These are phyloP conservation scores for Ciconia stormi DNA, from an alignment of 2,113 vertebrate species.

Conservation along the genomic window DNA sequence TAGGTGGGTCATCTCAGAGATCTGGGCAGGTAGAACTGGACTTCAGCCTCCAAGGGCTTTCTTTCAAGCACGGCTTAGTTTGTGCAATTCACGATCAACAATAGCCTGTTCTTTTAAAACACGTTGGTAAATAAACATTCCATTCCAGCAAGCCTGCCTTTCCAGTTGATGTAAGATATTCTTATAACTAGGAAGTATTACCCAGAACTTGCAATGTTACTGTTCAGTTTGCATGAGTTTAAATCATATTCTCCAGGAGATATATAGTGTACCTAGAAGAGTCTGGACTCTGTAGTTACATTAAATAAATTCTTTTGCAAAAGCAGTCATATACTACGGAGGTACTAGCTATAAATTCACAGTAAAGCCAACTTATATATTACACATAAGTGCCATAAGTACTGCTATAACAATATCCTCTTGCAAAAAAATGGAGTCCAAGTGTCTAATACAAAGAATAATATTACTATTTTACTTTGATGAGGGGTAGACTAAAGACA, in stretches of 20 bases:
- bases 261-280: not conserved
- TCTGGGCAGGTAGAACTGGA: not conserved
- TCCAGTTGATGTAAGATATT: not conserved
- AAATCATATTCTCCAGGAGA: not conserved
- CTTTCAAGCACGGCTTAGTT: not conserved
- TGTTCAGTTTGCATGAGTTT: not conserved
- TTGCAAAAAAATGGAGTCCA: not conserved
- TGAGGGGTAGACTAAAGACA: not conserved
- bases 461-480: not conserved
- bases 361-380: not conserved
- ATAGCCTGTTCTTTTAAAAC: not conserved
- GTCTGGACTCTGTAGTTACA: not conserved
- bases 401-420: not conserved
- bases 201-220: not conserved
- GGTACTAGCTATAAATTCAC: not conserved
- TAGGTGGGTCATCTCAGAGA: not conserved
- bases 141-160: not conserved
- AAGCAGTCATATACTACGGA: not conserved
- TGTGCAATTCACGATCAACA: not conserved
- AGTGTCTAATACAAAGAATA: not conserved
- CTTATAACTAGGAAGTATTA: not conserved
- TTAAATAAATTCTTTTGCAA: not conserved
- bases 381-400: not conserved
- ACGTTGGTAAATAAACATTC: not conserved
- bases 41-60: not conserved